Conservation (phyloP, 2,113 vertebrate genomes). For the Chaetodon trifascialis region DNA sequence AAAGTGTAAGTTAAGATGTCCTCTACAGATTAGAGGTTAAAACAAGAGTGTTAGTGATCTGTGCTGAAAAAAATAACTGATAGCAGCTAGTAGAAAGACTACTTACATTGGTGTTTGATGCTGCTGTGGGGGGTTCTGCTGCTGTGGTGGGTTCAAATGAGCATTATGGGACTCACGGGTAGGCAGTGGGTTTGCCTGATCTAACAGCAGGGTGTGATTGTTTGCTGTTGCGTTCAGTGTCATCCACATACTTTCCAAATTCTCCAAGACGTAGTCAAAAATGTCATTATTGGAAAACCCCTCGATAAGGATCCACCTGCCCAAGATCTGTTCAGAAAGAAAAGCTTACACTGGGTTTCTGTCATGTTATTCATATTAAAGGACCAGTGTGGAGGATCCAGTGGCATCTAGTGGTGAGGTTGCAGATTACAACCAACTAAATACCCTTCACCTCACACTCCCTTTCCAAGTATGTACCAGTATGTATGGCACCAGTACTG, state of each 20-base stretch:
- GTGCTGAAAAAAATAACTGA: neutral
- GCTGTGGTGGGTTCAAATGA: neutral
- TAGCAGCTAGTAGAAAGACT: neutral
- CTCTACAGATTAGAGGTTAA: too few species aligned
- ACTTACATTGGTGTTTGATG: neutral
- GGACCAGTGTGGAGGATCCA: too few species aligned
- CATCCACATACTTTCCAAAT: neutral
- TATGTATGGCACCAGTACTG: too few species aligned
- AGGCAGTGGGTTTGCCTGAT: accelerated
- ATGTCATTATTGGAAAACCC: neutral
- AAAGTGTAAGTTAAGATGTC: too few species aligned
- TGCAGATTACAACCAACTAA: too few species aligned
- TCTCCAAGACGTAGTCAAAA: too few species aligned
- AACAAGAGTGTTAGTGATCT: neutral
- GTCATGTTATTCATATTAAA: neutral
- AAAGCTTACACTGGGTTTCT: neutral
- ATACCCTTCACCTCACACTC: too few species aligned
- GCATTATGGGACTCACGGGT: neutral
- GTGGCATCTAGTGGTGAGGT: too few species aligned
- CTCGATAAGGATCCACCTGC: neutral
- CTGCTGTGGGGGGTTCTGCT: too few species aligned
- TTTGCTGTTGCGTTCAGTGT: neutral
- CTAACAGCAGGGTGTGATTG: neutral
- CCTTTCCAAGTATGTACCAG: too few species aligned
- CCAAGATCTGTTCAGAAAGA: constrained; percentile 1